Evolutionary conservation across 1,140 invertebrate genomes (phyloP).

Genomic region (Trichonephila inaurata): DNA sequence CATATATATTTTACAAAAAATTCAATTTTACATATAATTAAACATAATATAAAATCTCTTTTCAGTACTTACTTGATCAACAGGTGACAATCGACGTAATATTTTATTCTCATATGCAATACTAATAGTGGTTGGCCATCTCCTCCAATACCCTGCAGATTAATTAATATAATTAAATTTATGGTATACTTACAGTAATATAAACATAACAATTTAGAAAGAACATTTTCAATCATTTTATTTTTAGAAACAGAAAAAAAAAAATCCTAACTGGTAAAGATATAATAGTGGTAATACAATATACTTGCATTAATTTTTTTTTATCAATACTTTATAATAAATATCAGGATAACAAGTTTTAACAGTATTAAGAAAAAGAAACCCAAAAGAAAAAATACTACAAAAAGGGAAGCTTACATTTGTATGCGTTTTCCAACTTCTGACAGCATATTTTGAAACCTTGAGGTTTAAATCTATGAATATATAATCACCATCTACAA

Average conservation of each 20-base stretch:
- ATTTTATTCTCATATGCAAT: conserved; percentile 95
- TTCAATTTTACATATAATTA: too few species aligned
- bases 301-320: too few species aligned
- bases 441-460: conserved; percentile 96
- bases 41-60: too few species aligned
- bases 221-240: not conserved
- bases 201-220: not conserved
- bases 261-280: not conserved
- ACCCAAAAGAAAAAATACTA: not conserved
- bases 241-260: not conserved
- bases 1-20: too few species aligned
- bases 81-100: conserved; percentile 90
- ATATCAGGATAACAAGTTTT: too few species aligned
- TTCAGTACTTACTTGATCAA: conserved; percentile 85
- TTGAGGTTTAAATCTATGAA: conserved; percentile 96
- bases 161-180: conserved; percentile 10
- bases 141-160: conserved; percentile 90
- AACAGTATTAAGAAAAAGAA: not conserved
- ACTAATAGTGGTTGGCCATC: conserved; percentile 90
- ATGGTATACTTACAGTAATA: not conserved
- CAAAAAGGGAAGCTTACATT: conserved; percentile 86
- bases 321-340: too few species aligned
- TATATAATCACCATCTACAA: conserved; percentile 95
- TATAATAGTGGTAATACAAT: not conserved
- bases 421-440: conserved; percentile 95